A percentile compares a stretch with the other conserved stretches of the same genome.
Conservation (phyloP, 2,113 vertebrate genomes). For the Raja brachyura region DNA sequence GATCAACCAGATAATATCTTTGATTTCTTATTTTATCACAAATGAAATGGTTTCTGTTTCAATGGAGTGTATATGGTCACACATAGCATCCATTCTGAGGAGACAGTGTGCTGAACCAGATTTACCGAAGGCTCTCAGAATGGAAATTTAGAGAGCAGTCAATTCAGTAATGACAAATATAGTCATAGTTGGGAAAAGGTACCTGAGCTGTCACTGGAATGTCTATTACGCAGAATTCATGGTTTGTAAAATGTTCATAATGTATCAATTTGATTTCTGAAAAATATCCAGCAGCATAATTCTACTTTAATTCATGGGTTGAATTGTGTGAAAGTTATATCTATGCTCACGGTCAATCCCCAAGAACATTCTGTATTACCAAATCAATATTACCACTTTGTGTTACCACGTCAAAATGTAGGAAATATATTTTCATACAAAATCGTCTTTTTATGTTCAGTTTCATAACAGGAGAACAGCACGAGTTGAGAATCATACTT, state of each 20-base stretch:
- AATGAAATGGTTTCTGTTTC: neutral
- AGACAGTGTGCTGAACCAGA: neutral
- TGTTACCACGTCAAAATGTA: neutral
- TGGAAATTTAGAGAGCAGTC: neutral
- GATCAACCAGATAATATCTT: neutral
- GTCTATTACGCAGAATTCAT: neutral
- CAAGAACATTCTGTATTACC: neutral
- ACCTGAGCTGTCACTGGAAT: neutral
- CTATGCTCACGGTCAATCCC: neutral
- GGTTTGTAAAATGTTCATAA: slow-evolving; percentile 19
- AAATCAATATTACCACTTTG: neutral
- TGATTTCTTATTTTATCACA: neutral
- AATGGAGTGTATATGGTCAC: neutral
- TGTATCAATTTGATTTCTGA: neutral
- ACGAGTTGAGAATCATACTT: neutral
- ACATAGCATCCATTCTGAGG: neutral
- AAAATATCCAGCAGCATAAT: neutral
- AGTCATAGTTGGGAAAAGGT: neutral
- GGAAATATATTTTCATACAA: neutral
- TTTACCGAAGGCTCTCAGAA: neutral
- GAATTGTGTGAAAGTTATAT: neutral
- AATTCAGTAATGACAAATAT: slow-evolving; percentile 13
- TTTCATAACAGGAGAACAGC: neutral
- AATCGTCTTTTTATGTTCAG: neutral
- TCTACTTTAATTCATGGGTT: neutral